Percentiles rank a stretch among this genome's conserved stretches.
These are phyloP conservation scores for Adoxophyes honmai DNA, from an alignment of 1,140 invertebrate genomes.

Conservation along the genomic window DNA sequence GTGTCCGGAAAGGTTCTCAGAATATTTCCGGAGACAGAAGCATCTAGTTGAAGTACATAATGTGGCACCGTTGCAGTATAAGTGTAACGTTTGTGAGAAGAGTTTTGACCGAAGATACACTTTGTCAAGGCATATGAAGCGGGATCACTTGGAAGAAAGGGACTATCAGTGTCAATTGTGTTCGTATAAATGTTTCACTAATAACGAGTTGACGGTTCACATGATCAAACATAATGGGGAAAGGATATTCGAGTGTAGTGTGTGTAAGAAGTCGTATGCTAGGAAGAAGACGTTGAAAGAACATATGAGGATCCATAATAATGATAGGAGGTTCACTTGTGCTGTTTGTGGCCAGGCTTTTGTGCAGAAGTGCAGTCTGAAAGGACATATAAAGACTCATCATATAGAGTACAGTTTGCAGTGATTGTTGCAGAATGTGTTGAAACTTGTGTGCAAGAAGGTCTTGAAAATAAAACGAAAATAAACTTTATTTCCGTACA, in stretches of 20 bases:
- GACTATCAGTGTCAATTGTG: constrained; percentile 60
- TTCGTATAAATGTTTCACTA: constrained; percentile 59
- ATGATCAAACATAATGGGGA: constrained; percentile 85
- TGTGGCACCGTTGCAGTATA: constrained; percentile 49
- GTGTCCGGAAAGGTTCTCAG: constrained; percentile 55
- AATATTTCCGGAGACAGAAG: constrained; percentile 59
- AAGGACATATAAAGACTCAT: constrained; percentile 58
- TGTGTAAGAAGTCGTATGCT: constrained; percentile 80
- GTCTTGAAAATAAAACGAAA: no score
- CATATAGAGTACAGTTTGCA: constrained; percentile 25
- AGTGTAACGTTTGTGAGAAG: constrained; percentile 63
- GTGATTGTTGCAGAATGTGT: not conserved
- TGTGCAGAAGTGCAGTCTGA: constrained; percentile 63
- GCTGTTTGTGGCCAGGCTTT: constrained; percentile 75
- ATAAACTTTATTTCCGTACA: no score
- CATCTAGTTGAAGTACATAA: constrained; percentile 57
- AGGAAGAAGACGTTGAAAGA: constrained; percentile 83
- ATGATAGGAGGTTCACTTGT: constrained; percentile 73
- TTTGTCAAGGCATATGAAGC: constrained; percentile 57
- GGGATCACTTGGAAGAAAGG: constrained; percentile 64
- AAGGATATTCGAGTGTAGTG: constrained; percentile 72
- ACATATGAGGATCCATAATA: constrained; percentile 82
- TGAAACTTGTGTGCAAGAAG: not conserved
- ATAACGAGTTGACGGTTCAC: constrained; percentile 70
- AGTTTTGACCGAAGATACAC: constrained; percentile 55